Base-by-base conservation (phyloP, 2,797 vertebrate species). In the Tenualosa ilisha region DNA sequence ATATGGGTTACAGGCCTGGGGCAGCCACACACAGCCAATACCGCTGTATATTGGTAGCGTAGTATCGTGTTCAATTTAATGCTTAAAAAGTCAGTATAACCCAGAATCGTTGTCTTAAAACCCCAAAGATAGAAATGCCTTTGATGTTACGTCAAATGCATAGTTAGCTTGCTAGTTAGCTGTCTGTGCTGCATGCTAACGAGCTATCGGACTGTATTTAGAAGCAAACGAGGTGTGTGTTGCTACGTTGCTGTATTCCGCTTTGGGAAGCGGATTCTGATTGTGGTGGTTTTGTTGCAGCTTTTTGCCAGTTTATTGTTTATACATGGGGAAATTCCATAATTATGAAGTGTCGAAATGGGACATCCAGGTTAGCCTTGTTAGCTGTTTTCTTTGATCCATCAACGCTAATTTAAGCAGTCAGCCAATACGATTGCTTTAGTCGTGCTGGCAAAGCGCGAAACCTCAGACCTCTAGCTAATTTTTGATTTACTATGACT, bases 1-100 rank as follows among this genome's bases (percentile, higher is more conserved):
- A 81, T 26, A 6, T 59, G 82, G 56, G 75, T 26, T 37, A 49
- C 20, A 20, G 6, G 59, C 54, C 83, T 51, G 54, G 63, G 90
- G 53, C 75, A 82, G 37, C 15, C 49, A 43, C 2, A 50, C 37
- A 50, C 12, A 53, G 3, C 49, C 49, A 63, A 24, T 26, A 17
- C 83, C 26, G 61, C 81, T 2, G 1, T 53, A 0, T 37, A n/a
- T 24, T 13, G 9, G 26, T 12, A 81, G 72, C 31, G 26, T 54
- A 12, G n/a, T 17, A 20, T 9, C 84, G 20, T 79, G 24, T 40
- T 24, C 6, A 31, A n/a, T 50, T 49, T 24, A 56, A 50, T 51
- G 75, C 37, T 51, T 54, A 46, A 56, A 1, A 12, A 24, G 8
- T 2, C 22, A 59, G 15, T 49, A 37, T 46, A n/a, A 81, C 1